Conservation (phyloP, 2,113 vertebrate species). For the Pollachius pollachius region DNA sequence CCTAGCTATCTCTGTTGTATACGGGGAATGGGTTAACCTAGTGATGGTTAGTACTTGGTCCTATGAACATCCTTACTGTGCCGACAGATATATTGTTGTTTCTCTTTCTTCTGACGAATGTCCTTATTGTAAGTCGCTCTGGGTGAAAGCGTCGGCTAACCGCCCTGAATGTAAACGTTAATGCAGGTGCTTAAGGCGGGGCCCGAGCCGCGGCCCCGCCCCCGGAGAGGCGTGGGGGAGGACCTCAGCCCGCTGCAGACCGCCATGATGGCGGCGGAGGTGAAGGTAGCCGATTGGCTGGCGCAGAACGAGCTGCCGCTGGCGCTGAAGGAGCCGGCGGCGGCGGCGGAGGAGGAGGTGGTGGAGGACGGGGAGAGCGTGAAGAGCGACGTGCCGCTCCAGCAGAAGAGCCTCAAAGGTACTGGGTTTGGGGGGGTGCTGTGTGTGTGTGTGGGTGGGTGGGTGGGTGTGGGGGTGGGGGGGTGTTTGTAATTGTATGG, state of each 20-base stretch:
- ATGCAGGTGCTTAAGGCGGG: conserved; percentile 80
- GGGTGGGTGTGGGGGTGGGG: no score
- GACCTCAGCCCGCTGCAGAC: conserved; percentile 90
- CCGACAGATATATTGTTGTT: no score
- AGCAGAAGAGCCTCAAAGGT: conserved; percentile 90
- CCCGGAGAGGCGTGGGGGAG: conserved; percentile 80
- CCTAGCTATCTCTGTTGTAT: no score
- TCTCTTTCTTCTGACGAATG: no score
- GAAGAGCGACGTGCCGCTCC: conserved; percentile 93
- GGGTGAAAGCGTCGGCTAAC: no score
- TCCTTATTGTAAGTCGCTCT: no score
- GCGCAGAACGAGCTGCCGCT: conserved; percentile 94
- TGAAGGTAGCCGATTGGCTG: conserved; percentile 96
- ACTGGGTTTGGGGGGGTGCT: conserved; percentile 68
- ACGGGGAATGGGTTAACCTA: no score
- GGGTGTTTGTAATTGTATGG: conserved; percentile 26
- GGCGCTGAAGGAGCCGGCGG: conserved; percentile 84
- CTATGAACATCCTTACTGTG: no score
- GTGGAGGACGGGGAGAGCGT: conserved; percentile 94
- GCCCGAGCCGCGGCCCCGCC: conserved; percentile 84
- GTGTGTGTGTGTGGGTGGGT: no score
- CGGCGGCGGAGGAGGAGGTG: conserved; percentile 83
- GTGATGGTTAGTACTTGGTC: no score
- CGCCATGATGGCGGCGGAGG: conserved; percentile 92
- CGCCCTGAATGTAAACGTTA: no score